Base-by-base conservation (phyloP, 2,888 invertebrate genomes). In the Caenorhabditis drosophilae region DNA sequence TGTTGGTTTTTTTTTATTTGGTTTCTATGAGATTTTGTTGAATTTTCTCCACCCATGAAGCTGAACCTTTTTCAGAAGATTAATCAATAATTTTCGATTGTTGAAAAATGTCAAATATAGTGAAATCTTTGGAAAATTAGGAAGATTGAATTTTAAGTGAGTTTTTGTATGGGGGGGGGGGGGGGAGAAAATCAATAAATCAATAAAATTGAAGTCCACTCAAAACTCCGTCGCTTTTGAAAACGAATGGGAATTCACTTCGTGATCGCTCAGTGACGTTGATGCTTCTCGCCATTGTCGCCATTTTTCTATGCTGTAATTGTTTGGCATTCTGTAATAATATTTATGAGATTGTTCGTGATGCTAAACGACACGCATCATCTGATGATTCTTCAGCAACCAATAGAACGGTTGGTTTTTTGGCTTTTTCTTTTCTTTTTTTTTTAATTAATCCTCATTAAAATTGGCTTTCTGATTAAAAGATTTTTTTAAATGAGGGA, bases 241-340 rank as follows among this genome's bases (percentile, higher is more conserved):
- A 73, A 48, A 73, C 73, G 9, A 73, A 73, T 47, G 67, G 70
- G 20, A 73, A 73, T 45, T 68, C 70, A 12, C 58, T 75, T n/a
- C 73, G 81, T 22, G 81, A 81, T 50, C 70, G 78, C 9, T 70
- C 70, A 12, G 78, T 81, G 16, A 82, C 82, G 1, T 31, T 83
- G 41, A 82, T 82, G 82, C 69, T 82, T 20, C 61, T 82, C 35
- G 81, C 80, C 11, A 82, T 82, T 45, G 82, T 82, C n/a, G 78
- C 77, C 23, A 75, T 83, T 41, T 82, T 82, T 48, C 69, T 82
- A 31, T 60, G 73, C 50, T 83, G 82, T 62, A 82, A 82, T 54
- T 77, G 80, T 47, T 67, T 82, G 23, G 82, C 83, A 12, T 83
- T 82, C 66, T 75, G 80, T 54, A 83, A 83, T 61, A 78, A 78